A percentile compares a stretch with the other conserved stretches of the same genome.
Evolutionary conservation across 2,888 invertebrate species (phyloP).

Genomic region (Drosophila nr. perissopoda): DNA sequence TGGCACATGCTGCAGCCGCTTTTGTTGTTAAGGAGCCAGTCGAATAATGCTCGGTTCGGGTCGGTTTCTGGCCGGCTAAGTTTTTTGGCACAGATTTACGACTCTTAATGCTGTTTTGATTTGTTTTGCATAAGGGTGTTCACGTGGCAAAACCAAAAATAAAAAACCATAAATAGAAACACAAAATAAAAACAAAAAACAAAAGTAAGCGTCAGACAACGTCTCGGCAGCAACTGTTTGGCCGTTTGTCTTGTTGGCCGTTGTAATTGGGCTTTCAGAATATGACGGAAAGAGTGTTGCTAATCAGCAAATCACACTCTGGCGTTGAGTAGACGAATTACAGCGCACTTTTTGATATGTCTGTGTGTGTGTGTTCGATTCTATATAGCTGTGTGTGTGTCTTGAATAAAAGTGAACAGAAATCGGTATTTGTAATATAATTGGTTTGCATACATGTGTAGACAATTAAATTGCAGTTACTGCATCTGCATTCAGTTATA

Average conservation of each 20-base stretch:
- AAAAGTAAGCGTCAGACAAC: slow-evolving; percentile 30
- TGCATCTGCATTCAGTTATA: slow-evolving; percentile 13
- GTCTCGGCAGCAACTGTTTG: slow-evolving; percentile 60
- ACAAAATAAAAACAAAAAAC: slow-evolving; percentile 18
- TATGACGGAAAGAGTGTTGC: slow-evolving; percentile 83
- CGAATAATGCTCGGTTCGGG: slow-evolving; percentile 24
- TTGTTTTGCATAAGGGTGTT: slow-evolving; percentile 80
- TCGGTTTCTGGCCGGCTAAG: slow-evolving; percentile 28
- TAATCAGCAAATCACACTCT: slow-evolving; percentile 82
- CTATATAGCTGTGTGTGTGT: not conserved
- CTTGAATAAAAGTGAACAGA: not conserved
- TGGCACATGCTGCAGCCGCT: slow-evolving; percentile 77
- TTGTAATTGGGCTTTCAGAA: slow-evolving; percentile 79
- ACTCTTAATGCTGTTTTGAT: slow-evolving; percentile 77
- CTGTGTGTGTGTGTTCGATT: not conserved
- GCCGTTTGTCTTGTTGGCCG: slow-evolving; percentile 64
- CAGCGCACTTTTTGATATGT: slow-evolving; percentile 49
- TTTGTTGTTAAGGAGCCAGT: slow-evolving; percentile 59
- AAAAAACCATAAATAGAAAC: slow-evolving; percentile 5
- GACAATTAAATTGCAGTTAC: slow-evolving; percentile 29
- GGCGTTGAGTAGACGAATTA: slow-evolving; percentile 80
- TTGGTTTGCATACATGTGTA: not conserved
- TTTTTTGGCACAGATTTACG: slow-evolving; percentile 80
- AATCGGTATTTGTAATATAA: not conserved
- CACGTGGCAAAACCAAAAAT: slow-evolving; percentile 62